A percentile compares a stretch with the other conserved stretches of the same genome.
Evolutionary conservation across 2,888 invertebrate species (phyloP).

Genomic region (Herminia tarsipennalis): DNA sequence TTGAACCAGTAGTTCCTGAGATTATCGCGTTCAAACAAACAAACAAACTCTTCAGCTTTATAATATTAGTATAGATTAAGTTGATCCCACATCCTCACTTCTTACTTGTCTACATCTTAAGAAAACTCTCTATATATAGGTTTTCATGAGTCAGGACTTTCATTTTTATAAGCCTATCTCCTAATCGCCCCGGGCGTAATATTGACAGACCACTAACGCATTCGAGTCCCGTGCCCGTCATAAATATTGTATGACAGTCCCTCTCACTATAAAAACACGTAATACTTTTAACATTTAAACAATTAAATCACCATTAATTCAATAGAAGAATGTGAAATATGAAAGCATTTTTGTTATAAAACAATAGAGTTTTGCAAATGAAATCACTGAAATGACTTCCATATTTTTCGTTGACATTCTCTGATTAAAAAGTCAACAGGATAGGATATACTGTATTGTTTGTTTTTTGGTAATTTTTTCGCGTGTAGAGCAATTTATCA

Average conservation of each 20-base stretch:
- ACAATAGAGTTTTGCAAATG: constrained; percentile 1
- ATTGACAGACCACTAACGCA: too few species aligned
- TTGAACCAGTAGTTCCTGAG: too few species aligned
- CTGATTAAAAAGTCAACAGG: constrained; percentile 27
- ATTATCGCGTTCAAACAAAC: too few species aligned
- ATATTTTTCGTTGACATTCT: constrained; percentile 11
- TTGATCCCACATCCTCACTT: too few species aligned
- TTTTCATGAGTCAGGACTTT: too few species aligned
- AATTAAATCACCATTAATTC: constrained; percentile 21
- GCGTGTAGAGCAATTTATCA: constrained; percentile 62
- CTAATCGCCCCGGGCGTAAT: too few species aligned
- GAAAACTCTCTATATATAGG: too few species aligned
- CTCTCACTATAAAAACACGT: constrained; percentile 2
- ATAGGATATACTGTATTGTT: constrained; percentile 27
- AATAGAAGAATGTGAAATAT: constrained; percentile 2
- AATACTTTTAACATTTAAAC: constrained; percentile 10
- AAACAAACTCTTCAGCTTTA: too few species aligned
- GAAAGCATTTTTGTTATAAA: constrained; percentile 6
- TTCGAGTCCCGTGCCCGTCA: not conserved
- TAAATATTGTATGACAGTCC: constrained; percentile 17
- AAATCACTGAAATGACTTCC: constrained; percentile 1
- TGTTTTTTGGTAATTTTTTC: constrained; percentile 62
- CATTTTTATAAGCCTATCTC: too few species aligned
- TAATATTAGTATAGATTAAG: too few species aligned
- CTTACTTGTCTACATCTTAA: too few species aligned